Evolutionary conservation across 2,797 vertebrate genomes (phyloP).

Genomic region (Gallinago solitaria): DNA sequence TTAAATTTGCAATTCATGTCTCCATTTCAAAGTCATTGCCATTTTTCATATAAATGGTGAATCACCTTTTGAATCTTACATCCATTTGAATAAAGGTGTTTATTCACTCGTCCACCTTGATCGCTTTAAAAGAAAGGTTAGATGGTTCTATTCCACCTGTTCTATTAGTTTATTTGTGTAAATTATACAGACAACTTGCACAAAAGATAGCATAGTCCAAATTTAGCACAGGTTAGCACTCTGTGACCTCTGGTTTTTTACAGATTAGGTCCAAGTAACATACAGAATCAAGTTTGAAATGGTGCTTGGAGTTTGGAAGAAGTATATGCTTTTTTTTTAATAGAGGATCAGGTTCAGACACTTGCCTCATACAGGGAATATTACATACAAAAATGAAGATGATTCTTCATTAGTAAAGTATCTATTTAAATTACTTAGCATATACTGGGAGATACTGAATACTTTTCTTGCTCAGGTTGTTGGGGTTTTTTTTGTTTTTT

Average conservation of each 20-base stretch:
- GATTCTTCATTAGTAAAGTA: neutral
- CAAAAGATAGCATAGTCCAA: neutral
- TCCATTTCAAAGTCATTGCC: neutral
- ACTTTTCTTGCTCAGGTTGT: neutral
- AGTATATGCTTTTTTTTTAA: neutral
- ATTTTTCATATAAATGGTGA: neutral
- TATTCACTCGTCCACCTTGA: neutral
- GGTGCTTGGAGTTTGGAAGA: neutral
- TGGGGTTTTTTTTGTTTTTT: neutral
- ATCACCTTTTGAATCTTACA: neutral
- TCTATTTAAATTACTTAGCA: neutral
- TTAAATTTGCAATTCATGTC: neutral
- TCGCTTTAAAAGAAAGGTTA: neutral
- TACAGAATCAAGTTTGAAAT: neutral
- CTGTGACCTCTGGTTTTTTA: neutral
- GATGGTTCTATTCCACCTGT: neutral
- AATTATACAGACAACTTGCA: neutral
- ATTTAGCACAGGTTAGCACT: neutral
- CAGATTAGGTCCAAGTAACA: neutral
- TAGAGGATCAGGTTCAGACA: neutral
- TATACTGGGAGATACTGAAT: neutral
- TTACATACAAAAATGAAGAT: neutral
- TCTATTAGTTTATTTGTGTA: neutral
- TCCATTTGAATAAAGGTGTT: neutral
- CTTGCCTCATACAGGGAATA: neutral